Percentiles rank a stretch among this genome's conserved stretches.
phyloP scores from a whole-genome alignment of 2,797 vertebrate species.

The Poeciliopsis turneri region DNA sequence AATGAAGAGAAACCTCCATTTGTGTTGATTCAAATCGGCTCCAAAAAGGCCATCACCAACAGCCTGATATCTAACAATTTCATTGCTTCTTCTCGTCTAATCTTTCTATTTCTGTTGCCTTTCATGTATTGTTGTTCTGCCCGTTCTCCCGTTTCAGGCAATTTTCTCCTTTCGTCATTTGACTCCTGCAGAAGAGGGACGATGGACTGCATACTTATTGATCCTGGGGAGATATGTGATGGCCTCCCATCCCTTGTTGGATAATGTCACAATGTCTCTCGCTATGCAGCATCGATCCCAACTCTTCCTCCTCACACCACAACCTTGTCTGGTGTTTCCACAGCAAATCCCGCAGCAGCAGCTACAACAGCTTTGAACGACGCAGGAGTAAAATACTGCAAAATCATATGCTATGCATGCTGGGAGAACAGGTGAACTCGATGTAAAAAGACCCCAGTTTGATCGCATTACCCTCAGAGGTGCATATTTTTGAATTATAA shows the following conservation, averaged over 20 bases:
- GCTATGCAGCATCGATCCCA: conserved; percentile 77
- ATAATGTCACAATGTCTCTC: conserved; percentile 79
- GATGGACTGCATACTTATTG: conserved; percentile 70
- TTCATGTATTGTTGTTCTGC: conserved; percentile 37
- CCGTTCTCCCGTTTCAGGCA: conserved; percentile 27
- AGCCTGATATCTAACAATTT: conserved; percentile 16
- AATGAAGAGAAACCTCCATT: conserved; percentile 13
- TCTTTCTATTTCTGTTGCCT: conserved; percentile 33
- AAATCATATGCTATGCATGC: not conserved
- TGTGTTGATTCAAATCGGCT: conserved; percentile 22
- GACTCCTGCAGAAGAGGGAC: conserved; percentile 60
- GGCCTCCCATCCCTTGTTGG: conserved; percentile 66
- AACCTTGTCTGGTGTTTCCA: conserved; percentile 67
- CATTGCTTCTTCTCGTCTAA: conserved; percentile 27
- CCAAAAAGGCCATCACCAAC: conserved; percentile 5
- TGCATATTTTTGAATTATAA: not conserved
- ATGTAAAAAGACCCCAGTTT: not conserved
- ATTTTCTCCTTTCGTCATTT: conserved; percentile 49
- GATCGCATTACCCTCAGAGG: not conserved
- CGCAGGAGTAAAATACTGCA: not conserved
- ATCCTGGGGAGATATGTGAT: conserved; percentile 67
- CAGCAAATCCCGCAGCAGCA: conserved; percentile 52
- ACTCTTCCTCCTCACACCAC: conserved; percentile 33
- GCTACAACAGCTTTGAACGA: conserved; percentile 35
- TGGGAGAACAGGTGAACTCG: not conserved